phyloP scores from a whole-genome alignment of 64 coral and sea anemone species.

The Montipora foliosa region DNA sequence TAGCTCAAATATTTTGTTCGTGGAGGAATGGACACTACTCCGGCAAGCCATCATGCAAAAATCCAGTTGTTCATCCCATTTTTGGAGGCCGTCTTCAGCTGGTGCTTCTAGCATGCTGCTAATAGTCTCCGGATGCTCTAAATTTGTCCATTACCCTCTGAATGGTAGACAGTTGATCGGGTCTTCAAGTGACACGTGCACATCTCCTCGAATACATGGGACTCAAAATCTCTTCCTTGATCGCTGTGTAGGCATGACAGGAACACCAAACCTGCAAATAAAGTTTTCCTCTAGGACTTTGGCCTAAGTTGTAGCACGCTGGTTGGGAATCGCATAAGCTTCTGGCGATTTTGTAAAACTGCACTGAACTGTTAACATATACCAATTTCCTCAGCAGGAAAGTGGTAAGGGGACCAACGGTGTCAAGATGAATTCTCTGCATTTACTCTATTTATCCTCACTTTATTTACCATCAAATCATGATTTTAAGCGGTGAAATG shows the following conservation, averaged over 20 bases:
- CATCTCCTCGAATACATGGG: constrained; percentile 42
- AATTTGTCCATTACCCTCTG: constrained; percentile 70
- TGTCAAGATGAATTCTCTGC: constrained; percentile 60
- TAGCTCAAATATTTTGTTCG: constrained; percentile 25
- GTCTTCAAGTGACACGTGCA: constrained; percentile 58
- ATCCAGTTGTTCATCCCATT: constrained; percentile 51
- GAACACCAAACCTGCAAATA: constrained; percentile 67
- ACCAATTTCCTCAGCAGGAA: constrained; percentile 33
- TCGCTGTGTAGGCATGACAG: constrained; percentile 66
- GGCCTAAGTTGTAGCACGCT: no score
- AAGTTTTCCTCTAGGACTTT: constrained; percentile 42
- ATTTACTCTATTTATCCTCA: no score
- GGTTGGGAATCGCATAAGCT: constrained; percentile 4
- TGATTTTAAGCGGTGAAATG: no score
- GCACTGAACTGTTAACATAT: constrained; percentile 8
- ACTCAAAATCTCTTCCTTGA: constrained; percentile 58
- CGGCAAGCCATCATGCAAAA: no score
- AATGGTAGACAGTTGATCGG: constrained; percentile 51
- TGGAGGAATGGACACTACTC: not conserved
- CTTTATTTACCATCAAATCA: no score
- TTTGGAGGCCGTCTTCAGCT: constrained; percentile 7
- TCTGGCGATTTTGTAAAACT: constrained; percentile 45
- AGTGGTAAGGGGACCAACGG: constrained; percentile 20
- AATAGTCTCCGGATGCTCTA: constrained; percentile 58
- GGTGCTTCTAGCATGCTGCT: constrained; percentile 52